Evolutionary conservation across 1,140 invertebrate species (phyloP), one percentile per base, ranked within the genome.

Genomic region (Oncopeltus fasciatus): DNA sequence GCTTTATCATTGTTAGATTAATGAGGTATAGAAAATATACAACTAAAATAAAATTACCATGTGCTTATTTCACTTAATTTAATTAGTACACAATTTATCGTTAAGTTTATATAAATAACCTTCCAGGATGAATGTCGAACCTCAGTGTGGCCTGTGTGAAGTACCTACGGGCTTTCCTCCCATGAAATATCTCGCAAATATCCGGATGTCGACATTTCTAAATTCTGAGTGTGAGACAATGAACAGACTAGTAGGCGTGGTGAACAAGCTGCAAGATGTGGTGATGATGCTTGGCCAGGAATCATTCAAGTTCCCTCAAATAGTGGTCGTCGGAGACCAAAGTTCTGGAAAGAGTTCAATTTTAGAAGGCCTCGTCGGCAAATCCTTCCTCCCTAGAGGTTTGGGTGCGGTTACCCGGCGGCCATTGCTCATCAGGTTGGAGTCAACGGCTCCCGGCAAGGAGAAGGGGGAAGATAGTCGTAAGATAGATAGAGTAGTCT

Each of bases 401-500:
- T 20, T 38, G 0, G 67, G 68, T 4, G 60, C 67, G 12, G 65
- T 67, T 0, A 69, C 68, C 2, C 28, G 68, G 18, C 44, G 64
- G 0, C 68, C 68, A 1, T 28, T 69, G 2, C 53, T 69, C 0
- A 43, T 69, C 2, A 67, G 66, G 5, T 51, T 69, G 2, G 26
- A 65, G 21, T 29, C 3, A 16, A 2, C 18, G 1, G 9, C 61
- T 5, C 26, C n/a, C 1, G 31, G 58, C 9, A 21, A 31, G 8
- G 38, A 18, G 11, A 59, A 33, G 26, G 33, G 57, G 11, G 29
- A 58, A 3, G 57, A 65, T 4, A 14, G 56, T 2, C 11, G 21
- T 11, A 11, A 28, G 9, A 33, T 78, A 73, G 83, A 84, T 72
- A 85, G 81, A 78, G 86, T 80, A n/a, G 83, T 86, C 68, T 87